phyloP scores from a whole-genome alignment of 2,113 vertebrate species.

The Mystacornis crossleyi region DNA sequence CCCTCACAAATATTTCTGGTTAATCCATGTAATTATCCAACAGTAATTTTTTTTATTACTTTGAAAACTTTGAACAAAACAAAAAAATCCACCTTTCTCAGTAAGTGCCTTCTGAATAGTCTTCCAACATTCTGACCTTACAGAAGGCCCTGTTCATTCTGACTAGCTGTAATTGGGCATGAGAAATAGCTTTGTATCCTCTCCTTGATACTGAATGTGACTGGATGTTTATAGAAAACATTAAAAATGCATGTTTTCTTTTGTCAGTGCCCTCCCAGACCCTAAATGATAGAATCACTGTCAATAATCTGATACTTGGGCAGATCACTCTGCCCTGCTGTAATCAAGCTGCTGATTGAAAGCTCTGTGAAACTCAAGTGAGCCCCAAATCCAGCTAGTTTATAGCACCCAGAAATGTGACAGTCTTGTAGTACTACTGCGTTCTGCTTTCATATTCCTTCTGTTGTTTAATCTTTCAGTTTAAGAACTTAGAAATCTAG shows the following conservation, averaged over 20 bases:
- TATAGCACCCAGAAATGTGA: background rate
- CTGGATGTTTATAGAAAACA: background rate
- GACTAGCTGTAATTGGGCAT: background rate
- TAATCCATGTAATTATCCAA: background rate
- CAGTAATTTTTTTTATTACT: background rate
- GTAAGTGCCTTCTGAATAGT: background rate
- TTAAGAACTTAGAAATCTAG: background rate
- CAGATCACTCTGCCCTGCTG: background rate
- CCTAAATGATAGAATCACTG: background rate
- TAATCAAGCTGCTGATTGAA: background rate
- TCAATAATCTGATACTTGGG: background rate
- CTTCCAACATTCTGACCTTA: background rate
- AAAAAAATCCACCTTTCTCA: background rate
- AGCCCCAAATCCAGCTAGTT: background rate
- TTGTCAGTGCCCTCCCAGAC: background rate
- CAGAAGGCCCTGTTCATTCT: background rate
- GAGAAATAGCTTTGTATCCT: background rate
- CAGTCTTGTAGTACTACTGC: background rate
- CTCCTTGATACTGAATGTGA: background rate
- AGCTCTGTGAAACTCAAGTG: background rate
- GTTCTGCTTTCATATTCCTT: background rate
- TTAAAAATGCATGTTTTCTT: background rate
- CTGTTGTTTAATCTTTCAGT: background rate
- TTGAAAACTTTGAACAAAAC: background rate
- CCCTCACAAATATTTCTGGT: background rate